Percentiles rank a stretch among this genome's conserved stretches.
These are phyloP conservation scores for Cosmopolites sordidus DNA, from an alignment of 2,888 invertebrate species.

Conservation along the genomic window DNA sequence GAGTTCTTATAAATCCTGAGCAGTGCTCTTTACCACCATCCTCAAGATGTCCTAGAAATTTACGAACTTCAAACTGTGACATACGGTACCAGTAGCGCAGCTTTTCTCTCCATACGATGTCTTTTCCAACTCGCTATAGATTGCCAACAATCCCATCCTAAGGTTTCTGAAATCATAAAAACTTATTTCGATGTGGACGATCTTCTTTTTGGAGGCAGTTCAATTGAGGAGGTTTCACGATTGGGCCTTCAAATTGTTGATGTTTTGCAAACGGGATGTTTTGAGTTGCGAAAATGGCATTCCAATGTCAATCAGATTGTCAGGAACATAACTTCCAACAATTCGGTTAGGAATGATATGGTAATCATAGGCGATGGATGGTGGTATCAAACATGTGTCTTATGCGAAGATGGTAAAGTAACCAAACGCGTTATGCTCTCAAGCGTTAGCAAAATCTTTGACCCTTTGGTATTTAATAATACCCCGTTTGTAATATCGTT, in stretches of 20 bases:
- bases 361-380: background rate
- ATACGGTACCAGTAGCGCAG: conserved; percentile 9
- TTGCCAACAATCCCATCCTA: too few relatives aligned
- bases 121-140: too few relatives aligned
- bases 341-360: background rate
- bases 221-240: too few relatives aligned
- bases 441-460: too few relatives aligned
- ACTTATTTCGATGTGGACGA: background rate
- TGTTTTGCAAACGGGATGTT: too few relatives aligned
- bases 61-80: conserved; percentile 14
- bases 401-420: background rate
- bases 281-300: background rate
- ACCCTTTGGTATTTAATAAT: background rate
- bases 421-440: too few relatives aligned
- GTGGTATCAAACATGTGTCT: background rate
- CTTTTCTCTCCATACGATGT: conserved; percentile 7
- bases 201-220: too few relatives aligned
- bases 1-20: too few relatives aligned
- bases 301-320: background rate
- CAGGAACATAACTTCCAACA: background rate
- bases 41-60: conserved; percentile 3
- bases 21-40: too few relatives aligned
- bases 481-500: too few relatives aligned
- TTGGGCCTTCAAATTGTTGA: too few relatives aligned
- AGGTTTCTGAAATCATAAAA: background rate